Evolutionary conservation across 2,113 vertebrate species (phyloP).

Genomic region (Alouatta palliata): DNA sequence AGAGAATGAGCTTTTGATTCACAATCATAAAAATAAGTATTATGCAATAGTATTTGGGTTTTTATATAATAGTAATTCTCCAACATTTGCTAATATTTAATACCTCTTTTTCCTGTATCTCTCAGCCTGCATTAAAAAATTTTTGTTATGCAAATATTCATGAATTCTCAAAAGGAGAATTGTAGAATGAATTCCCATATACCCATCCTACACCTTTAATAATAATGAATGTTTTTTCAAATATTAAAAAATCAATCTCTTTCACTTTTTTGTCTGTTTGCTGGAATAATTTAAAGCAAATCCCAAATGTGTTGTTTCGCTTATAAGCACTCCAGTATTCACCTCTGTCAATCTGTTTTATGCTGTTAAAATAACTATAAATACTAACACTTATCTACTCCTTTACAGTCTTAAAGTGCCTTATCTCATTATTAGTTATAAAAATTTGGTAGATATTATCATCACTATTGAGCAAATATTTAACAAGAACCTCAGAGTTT

Average conservation of each 20-base stretch:
- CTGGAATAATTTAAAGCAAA: background rate
- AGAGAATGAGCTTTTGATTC: background rate
- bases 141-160: background rate
- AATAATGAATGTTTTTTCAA: background rate
- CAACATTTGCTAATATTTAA: background rate
- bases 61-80: background rate
- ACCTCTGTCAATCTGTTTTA: background rate
- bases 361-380: slow-evolving; percentile 4
- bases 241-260: background rate
- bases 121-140: background rate
- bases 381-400: background rate
- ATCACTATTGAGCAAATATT: background rate
- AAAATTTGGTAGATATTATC: background rate
- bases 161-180: background rate
- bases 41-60: background rate
- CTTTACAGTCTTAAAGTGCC: background rate
- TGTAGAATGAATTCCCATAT: background rate
- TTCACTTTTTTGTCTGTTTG: background rate
- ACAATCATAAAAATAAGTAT: slow-evolving; percentile 23
- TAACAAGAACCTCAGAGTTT: background rate
- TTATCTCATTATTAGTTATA: background rate
- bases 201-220: background rate
- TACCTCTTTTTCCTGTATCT: background rate
- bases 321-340: slow-evolving; percentile 5
- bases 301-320: background rate